Evolutionary conservation across 2,888 invertebrate genomes (phyloP).

Genomic region (Syrphus vitripennis): DNA sequence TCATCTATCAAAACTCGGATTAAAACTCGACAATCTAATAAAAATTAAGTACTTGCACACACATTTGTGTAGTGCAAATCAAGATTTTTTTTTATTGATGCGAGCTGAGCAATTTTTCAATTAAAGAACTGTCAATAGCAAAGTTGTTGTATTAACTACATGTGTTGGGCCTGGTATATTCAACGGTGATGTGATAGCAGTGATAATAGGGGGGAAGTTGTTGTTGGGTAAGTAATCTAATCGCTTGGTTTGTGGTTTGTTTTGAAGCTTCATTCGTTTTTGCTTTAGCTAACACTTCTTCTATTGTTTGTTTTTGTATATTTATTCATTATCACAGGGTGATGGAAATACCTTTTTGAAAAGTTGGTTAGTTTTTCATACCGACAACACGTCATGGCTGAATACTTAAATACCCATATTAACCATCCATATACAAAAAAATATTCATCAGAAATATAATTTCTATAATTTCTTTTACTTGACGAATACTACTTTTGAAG

Average conservation of each 20-base stretch:
- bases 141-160: neutral
- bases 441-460: too few species aligned
- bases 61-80: neutral
- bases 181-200: neutral
- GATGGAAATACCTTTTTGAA: too few species aligned
- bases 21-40: neutral
- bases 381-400: too few species aligned
- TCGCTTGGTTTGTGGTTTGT: slow-evolving; percentile 31
- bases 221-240: slow-evolving; percentile 26
- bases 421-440: too few species aligned
- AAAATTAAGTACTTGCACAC: slow-evolving; percentile 8
- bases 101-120: neutral
- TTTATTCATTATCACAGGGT: neutral
- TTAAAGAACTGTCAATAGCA: slow-evolving; percentile 44
- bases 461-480: too few species aligned
- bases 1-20: slow-evolving; percentile 27
- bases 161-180: neutral
- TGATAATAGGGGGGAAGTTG: neutral
- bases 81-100: neutral
- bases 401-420: too few species aligned
- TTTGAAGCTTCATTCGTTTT: slow-evolving; percentile 36
- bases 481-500: too few species aligned
- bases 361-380: too few species aligned
- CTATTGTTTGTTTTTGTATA: neutral
- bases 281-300: neutral